Evolutionary conservation across 2,888 invertebrate genomes (phyloP).

Genomic region (Drosophila mimetica): DNA sequence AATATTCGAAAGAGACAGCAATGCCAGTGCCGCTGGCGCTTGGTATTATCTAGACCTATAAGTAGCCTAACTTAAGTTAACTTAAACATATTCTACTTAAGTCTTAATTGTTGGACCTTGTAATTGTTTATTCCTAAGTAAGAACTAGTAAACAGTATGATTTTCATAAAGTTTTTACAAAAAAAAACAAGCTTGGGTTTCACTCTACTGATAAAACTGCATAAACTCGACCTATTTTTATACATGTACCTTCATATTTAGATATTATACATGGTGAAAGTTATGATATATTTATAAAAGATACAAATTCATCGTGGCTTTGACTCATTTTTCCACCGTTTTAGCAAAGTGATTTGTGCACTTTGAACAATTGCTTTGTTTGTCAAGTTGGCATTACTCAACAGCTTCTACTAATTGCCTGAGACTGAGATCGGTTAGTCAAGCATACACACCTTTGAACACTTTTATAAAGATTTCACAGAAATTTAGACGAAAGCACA

Average conservation of each 20-base stretch:
- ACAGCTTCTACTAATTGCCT: constrained; percentile 28
- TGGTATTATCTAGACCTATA: constrained; percentile 59
- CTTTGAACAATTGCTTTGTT: constrained; percentile 33
- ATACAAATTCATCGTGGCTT: not conserved
- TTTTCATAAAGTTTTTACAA: constrained; percentile 38
- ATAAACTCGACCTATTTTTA: not conserved
- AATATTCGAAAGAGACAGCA: constrained; percentile 36
- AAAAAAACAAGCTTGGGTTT: constrained; percentile 22
- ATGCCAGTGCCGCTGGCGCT: constrained; percentile 29
- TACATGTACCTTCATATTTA: not conserved
- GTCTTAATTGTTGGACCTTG: constrained; percentile 60
- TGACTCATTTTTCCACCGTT: constrained; percentile 13
- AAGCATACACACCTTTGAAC: not conserved
- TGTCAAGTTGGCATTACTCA: constrained; percentile 44
- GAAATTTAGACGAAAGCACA: too few species aligned
- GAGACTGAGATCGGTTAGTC: constrained; percentile 13
- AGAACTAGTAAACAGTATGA: constrained; percentile 27
- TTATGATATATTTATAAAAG: not conserved
- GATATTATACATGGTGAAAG: not conserved
- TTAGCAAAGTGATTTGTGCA: constrained; percentile 18
- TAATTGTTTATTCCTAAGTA: constrained; percentile 49
- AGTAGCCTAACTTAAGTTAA: constrained; percentile 45
- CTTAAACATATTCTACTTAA: constrained; percentile 48
- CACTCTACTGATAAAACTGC: not conserved
- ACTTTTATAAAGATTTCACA: not conserved